phyloP scores from a whole-genome alignment of 2,113 vertebrate genomes.

The Mustela lutreola region DNA sequence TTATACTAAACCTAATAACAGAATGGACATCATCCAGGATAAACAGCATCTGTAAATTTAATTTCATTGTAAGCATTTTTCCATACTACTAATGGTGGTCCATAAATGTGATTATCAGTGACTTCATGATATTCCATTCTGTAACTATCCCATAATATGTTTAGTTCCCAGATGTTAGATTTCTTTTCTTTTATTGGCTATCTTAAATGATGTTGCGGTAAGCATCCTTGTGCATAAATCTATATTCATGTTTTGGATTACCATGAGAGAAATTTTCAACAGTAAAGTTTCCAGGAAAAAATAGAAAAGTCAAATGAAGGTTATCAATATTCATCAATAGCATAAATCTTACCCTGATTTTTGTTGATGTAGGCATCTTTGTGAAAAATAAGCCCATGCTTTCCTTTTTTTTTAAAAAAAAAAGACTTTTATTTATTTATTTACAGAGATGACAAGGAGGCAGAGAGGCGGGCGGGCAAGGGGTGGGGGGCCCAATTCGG shows the following conservation, averaged over 20 bases:
- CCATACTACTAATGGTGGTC: background rate
- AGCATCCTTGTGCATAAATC: background rate
- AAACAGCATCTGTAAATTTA: constrained; percentile 22
- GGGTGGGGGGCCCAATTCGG: no score
- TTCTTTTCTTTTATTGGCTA: background rate
- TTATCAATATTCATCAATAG: background rate
- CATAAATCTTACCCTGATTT: background rate
- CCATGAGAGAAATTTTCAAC: background rate
- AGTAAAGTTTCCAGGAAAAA: background rate
- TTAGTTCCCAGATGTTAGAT: background rate
- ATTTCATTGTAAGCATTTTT: constrained; percentile 44
- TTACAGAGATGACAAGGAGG: no score
- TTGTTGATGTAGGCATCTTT: background rate
- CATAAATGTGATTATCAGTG: background rate
- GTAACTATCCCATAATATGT: background rate
- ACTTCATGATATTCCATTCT: background rate
- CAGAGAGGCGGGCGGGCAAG: no score
- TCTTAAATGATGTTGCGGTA: background rate
- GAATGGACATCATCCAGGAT: background rate
- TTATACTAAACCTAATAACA: background rate
- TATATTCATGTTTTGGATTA: constrained; percentile 1
- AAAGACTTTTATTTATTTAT: no score
- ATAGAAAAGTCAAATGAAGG: background rate
- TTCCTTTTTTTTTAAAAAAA: background rate
- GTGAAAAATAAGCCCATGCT: background rate